phyloP scores from a whole-genome alignment of 2,888 invertebrate genomes.

The Nymphalis c-album region DNA sequence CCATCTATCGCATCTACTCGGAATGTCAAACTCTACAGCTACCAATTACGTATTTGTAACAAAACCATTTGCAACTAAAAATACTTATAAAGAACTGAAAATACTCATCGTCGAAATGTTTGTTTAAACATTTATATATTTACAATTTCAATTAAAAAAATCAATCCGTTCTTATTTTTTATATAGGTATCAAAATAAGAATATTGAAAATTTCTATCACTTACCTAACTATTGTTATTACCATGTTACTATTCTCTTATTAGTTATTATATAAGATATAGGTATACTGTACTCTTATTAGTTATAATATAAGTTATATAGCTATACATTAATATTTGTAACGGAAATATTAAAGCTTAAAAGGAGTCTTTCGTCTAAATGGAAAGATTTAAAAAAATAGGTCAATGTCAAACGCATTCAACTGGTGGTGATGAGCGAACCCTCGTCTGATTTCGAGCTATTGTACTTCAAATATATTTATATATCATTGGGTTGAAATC shows the following conservation, averaged over 20 bases:
- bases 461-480: no score
- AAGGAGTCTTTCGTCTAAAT: no score
- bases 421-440: conserved; percentile 52
- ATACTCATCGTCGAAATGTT: background rate
- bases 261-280: no score
- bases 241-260: no score
- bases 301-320: background rate
- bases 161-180: no score
- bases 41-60: background rate
- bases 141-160: no score
- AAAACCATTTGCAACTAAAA: background rate
- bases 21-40: conserved; percentile 13
- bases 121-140: no score
- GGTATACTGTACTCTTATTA: no score
- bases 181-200: no score
- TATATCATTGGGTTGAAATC: no score
- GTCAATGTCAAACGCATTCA: conserved; percentile 67
- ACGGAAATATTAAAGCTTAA: background rate
- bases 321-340: conserved; percentile 7
- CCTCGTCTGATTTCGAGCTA: conserved; percentile 14
- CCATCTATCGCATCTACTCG: conserved; percentile 36
- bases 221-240: no score
- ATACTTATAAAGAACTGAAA: background rate
- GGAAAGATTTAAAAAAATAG: conserved; percentile 41
- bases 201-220: no score